These are phyloP conservation scores for Pentamera pediparva DNA, from an alignment of 53 echinoderm and acorn worm species.

Conservation along the genomic window DNA sequence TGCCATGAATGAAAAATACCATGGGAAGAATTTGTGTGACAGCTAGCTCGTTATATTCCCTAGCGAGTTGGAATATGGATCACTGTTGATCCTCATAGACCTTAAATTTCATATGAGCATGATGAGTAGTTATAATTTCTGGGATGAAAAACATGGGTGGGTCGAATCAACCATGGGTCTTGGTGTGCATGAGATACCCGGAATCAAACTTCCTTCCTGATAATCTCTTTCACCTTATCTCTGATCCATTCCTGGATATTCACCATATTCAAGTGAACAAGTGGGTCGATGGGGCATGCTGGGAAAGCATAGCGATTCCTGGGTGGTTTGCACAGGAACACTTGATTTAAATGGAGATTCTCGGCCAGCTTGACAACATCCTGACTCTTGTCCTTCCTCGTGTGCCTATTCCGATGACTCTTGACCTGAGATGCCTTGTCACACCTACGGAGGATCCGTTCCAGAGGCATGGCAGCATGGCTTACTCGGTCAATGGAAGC, in stretches of 20 bases:
- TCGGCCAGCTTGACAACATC: slow-evolving; percentile 13
- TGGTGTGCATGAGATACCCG: no score
- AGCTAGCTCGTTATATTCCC: no score
- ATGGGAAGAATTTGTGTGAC: no score
- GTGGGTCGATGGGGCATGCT: background rate
- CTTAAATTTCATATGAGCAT: no score
- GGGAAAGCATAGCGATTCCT: background rate
- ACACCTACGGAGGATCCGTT: slow-evolving; percentile 10
- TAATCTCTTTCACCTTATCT: background rate
- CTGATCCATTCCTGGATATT: background rate
- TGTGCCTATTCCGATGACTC: slow-evolving; percentile 7
- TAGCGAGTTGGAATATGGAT: no score
- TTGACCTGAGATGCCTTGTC: slow-evolving; percentile 10
- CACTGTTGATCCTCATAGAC: no score
- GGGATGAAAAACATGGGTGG: no score
- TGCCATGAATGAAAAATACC: no score
- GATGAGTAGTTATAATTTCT: no score
- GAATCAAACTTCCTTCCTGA: background rate
- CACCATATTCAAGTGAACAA: background rate
- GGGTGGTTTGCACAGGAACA: background rate
- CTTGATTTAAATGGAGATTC: background rate
- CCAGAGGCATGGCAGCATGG: slow-evolving; percentile 20
- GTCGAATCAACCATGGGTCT: no score
- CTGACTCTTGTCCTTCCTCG: background rate
- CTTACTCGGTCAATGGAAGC: slow-evolving; percentile 36